These are phyloP conservation scores for Zosterops borbonicus DNA, from an alignment of 2,113 vertebrate genomes.

Conservation along the genomic window DNA sequence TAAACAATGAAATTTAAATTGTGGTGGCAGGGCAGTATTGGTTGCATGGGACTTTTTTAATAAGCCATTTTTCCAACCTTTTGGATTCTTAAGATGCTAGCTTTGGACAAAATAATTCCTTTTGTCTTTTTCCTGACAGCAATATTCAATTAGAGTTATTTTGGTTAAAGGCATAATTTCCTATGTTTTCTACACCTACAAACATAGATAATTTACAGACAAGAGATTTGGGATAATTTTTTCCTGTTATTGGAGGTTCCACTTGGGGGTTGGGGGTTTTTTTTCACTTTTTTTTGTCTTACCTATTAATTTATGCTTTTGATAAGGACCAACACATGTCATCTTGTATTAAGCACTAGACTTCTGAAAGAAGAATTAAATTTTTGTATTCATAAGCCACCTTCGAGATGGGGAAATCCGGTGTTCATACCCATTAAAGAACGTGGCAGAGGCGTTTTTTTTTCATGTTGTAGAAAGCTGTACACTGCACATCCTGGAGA, in stretches of 20 bases:
- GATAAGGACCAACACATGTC: neutral
- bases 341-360: neutral
- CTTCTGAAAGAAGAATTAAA: neutral
- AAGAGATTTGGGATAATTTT: neutral
- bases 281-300: neutral
- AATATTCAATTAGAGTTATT: neutral
- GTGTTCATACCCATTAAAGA: neutral
- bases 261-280: neutral
- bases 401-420: neutral
- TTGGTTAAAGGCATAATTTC: neutral
- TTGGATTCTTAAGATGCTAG: neutral
- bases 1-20: neutral
- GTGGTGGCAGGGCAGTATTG: neutral
- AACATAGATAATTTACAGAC: neutral
- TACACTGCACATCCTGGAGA: neutral
- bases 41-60: neutral
- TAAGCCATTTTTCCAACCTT: neutral
- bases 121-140: neutral
- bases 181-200: neutral
- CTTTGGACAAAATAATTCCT: neutral
- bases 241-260: neutral
- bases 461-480: neutral
- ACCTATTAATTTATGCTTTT: neutral
- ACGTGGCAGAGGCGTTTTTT: neutral
- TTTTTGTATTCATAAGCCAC: neutral